Conservation (phyloP, 2,888 invertebrate species). For the Chaitophorus viminalis region DNA sequence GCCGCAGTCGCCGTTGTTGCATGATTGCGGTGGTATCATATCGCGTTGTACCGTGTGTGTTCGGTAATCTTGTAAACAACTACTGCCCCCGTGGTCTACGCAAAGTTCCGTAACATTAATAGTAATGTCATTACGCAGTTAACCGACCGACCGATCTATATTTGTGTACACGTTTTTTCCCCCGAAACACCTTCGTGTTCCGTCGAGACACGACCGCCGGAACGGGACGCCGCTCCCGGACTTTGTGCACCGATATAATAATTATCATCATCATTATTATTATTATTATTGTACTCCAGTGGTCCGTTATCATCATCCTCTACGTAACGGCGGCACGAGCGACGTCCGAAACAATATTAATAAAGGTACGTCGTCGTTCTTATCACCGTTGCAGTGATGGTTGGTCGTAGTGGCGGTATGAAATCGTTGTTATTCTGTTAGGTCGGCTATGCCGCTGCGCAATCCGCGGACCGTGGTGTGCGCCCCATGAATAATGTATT, state of each 20-base stretch:
- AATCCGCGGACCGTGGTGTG: too few relatives aligned
- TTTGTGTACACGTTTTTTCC: neutral
- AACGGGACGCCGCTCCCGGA: neutral
- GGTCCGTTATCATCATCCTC: neutral
- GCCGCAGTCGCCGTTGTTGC: constrained; percentile 24
- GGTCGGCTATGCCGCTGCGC: too few relatives aligned
- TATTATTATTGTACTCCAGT: neutral
- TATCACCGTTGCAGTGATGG: neutral
- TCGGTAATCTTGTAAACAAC: too few relatives aligned
- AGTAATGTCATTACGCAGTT: neutral
- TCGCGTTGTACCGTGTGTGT: too few relatives aligned
- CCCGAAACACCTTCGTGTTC: neutral
- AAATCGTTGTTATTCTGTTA: too few relatives aligned
- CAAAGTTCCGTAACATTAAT: too few relatives aligned
- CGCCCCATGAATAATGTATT: too few relatives aligned
- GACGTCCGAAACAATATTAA: neutral
- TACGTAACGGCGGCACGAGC: neutral
- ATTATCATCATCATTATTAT: too few relatives aligned
- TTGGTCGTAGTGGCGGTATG: too few relatives aligned
- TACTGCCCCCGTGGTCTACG: neutral
- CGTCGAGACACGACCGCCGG: neutral
- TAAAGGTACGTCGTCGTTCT: neutral
- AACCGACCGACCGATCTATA: neutral
- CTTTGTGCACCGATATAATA: too few relatives aligned
- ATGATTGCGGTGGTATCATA: constrained; percentile 27